Percentiles rank a stretch among this genome's conserved stretches.
Conservation (phyloP, 2,888 invertebrate species). For the Ophion ellenae region DNA sequence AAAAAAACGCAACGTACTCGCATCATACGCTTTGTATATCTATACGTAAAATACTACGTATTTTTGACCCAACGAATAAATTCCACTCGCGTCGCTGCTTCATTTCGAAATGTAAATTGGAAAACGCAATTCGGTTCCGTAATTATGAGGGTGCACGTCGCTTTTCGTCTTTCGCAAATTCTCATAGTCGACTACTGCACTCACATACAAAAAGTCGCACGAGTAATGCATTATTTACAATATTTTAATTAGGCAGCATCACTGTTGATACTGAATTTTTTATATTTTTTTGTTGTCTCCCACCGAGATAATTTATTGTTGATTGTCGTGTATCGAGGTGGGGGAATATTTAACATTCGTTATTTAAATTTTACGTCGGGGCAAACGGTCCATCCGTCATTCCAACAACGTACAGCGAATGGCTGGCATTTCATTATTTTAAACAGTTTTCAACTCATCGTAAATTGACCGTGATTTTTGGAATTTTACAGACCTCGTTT, state of each 20-base stretch:
- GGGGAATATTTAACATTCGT: not conserved
- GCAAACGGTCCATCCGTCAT: not conserved
- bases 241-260: not conserved
- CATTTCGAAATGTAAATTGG: conserved; percentile 70
- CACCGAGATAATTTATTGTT: not conserved
- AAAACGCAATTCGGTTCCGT: conserved; percentile 63
- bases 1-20: conserved; percentile 8
- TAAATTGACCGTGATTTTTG: not conserved
- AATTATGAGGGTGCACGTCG: conserved; percentile 43
- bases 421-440: not conserved
- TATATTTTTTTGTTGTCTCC: not conserved
- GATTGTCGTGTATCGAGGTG: not conserved
- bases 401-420: not conserved
- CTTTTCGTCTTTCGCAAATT: conserved; percentile 42
- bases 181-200: conserved; percentile 2
- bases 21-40: conserved; percentile 19
- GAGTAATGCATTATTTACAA: conserved; percentile 24
- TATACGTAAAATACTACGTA: conserved; percentile 31
- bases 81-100: conserved; percentile 54
- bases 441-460: not conserved
- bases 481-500: not conserved
- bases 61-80: conserved; percentile 56
- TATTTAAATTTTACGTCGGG: not conserved
- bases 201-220: not conserved
- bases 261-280: not conserved